These are phyloP conservation scores for Cetoscarus ocellatus DNA, from an alignment of 2,797 vertebrate genomes.

Conservation along the genomic window DNA sequence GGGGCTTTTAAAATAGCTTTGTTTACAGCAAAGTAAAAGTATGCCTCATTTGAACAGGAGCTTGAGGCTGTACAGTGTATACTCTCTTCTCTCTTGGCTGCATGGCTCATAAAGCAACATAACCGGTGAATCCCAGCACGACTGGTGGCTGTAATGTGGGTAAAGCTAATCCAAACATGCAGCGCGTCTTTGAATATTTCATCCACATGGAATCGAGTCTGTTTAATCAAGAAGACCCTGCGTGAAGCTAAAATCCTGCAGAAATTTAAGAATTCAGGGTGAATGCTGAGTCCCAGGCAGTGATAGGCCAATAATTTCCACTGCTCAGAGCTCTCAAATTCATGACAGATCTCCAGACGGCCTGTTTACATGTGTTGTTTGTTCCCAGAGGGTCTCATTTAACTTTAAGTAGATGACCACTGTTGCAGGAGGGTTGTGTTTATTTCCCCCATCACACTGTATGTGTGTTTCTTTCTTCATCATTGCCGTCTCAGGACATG, in stretches of 20 bases:
- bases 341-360: constrained; percentile 10
- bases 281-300: background rate
- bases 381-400: constrained; percentile 38
- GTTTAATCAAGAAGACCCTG: constrained; percentile 39
- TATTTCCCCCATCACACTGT: constrained; percentile 6
- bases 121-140: constrained; percentile 33
- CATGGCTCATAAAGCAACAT: constrained; percentile 34
- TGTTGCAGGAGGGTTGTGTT: constrained; percentile 14
- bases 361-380: constrained; percentile 22
- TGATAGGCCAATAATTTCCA: background rate
- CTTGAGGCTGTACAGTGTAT: background rate
- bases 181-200: constrained; percentile 35
- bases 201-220: constrained; percentile 28
- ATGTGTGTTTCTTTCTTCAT: constrained; percentile 11
- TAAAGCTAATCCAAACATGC: constrained; percentile 48
- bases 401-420: constrained; percentile 35
- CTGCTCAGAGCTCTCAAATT: constrained; percentile 8
- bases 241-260: background rate
- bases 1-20: background rate
- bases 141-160: constrained; percentile 33
- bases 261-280: constrained; percentile 15
- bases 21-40: constrained; percentile 1
- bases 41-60: constrained; percentile 9
- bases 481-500: constrained; percentile 22
- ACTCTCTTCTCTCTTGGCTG: constrained; percentile 1